These are phyloP conservation scores for Entelurus aequoreus DNA, from an alignment of 2,113 vertebrate species.

Conservation along the genomic window DNA sequence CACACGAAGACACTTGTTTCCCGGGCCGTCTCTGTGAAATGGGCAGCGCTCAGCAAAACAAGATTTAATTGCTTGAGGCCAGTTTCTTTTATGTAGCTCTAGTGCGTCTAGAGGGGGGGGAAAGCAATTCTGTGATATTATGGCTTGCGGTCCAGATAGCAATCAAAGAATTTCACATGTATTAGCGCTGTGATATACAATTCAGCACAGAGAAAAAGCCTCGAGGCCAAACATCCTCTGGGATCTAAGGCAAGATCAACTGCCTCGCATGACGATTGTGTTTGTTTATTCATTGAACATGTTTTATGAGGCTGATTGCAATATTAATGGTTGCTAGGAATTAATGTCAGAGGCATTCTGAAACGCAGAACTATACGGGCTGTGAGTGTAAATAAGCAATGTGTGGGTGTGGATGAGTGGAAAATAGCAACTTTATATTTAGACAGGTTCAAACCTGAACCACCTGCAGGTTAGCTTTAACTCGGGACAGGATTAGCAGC, in stretches of 20 bases:
- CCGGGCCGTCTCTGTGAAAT: slow-evolving; percentile 22
- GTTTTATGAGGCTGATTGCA: background rate
- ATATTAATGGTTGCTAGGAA: background rate
- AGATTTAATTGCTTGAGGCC: slow-evolving; percentile 22
- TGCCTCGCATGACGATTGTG: background rate
- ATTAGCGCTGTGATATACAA: background rate
- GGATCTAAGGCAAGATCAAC: background rate
- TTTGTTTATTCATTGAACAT: slow-evolving; percentile 13
- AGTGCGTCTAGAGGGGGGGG: background rate
- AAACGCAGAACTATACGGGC: background rate
- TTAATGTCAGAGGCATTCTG: background rate
- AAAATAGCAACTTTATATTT: background rate
- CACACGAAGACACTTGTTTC: slow-evolving; percentile 32
- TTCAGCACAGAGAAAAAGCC: background rate
- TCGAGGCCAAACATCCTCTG: background rate
- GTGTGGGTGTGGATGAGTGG: background rate
- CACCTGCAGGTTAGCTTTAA: background rate
- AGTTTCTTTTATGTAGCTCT: slow-evolving; percentile 12
- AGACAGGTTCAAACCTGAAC: background rate
- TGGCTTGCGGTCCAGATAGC: slow-evolving; percentile 4
- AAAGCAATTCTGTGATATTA: slow-evolving; percentile 1
- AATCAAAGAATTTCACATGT: slow-evolving; percentile 10
- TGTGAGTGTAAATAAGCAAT: background rate
- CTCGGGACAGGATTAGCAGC: background rate
- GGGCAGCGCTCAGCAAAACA: slow-evolving; percentile 17